A percentile compares a stretch with the other conserved stretches of the same genome.
Conservation (phyloP, 1,140 invertebrate genomes). For the Trichonephila clavipes region DNA sequence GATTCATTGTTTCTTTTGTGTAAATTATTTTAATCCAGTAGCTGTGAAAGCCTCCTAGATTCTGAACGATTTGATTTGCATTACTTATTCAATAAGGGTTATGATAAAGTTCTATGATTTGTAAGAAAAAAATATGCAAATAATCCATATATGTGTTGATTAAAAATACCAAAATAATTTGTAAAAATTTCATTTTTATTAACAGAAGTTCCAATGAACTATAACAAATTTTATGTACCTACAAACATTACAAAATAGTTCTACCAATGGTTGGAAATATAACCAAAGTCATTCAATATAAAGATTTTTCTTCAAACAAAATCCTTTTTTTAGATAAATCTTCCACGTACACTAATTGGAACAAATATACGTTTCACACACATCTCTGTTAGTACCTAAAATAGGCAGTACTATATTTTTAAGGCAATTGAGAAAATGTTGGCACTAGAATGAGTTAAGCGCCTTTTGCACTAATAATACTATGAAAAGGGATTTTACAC, state of each 20-base stretch:
- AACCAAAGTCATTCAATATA: background rate
- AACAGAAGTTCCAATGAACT: constrained; percentile 30
- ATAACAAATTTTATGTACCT: constrained; percentile 53
- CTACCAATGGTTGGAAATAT: constrained; percentile 31
- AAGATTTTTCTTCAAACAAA: constrained; percentile 22
- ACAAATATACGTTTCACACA: constrained; percentile 52
- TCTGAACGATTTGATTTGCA: too few relatives aligned
- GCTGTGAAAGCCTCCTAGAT: too few relatives aligned
- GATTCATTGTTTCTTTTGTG: too few relatives aligned
- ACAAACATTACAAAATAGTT: constrained; percentile 27
- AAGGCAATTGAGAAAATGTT: constrained; percentile 56
- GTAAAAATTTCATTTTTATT: constrained; percentile 40
- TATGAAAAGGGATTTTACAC: constrained; percentile 24
- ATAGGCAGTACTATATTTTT: constrained; percentile 51
- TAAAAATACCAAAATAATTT: background rate
- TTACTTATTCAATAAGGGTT: too few relatives aligned
- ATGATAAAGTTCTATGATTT: too few relatives aligned
- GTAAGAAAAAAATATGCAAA: too few relatives aligned
- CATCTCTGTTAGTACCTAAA: constrained; percentile 40
- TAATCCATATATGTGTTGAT: too few relatives aligned
- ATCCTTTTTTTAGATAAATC: constrained; percentile 34
- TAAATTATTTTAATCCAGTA: too few relatives aligned
- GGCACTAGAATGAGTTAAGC: constrained; percentile 60
- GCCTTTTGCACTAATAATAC: constrained; percentile 33
- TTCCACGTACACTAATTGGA: constrained; percentile 29